Evolutionary conservation across 2,888 invertebrate genomes (phyloP).

Genomic region (Gastrophysa polygoni): DNA sequence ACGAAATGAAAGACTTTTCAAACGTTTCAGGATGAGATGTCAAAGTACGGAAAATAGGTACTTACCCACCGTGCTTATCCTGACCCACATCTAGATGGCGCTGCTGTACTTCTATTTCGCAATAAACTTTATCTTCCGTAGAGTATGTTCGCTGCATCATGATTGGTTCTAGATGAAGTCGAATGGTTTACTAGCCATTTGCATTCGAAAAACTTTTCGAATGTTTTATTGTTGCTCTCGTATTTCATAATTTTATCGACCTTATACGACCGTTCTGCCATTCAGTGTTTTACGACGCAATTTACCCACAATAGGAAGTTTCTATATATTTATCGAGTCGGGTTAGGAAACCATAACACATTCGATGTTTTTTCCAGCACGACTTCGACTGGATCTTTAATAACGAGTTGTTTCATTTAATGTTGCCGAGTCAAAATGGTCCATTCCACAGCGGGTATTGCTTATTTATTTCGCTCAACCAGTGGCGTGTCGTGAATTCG

Average conservation of each 20-base stretch:
- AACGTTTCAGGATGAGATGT: too few species aligned
- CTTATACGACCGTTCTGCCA: constrained; percentile 13
- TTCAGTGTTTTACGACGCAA: constrained; percentile 16
- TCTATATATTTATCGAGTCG: constrained; percentile 7
- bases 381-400: not conserved
- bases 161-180: too few species aligned
- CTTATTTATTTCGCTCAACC: constrained; percentile 3
- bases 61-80: too few species aligned
- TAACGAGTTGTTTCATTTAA: constrained; percentile 16
- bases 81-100: too few species aligned
- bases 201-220: constrained; percentile 2
- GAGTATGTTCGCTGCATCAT: too few species aligned
- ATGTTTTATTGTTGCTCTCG: not conserved
- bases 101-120: too few species aligned
- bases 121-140: too few species aligned
- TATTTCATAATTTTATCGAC: constrained; percentile 16
- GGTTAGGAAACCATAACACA: constrained; percentile 15
- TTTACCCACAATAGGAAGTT: constrained; percentile 15
- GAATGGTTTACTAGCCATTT: too few species aligned
- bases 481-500: not conserved
- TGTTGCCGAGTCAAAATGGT: constrained; percentile 4
- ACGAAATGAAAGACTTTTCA: too few species aligned
- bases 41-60: too few species aligned
- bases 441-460: constrained; percentile 6
- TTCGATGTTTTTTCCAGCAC: constrained; percentile 12